Conservation (phyloP, 2,888 invertebrate species). For the Phrixothrix hirtus region DNA sequence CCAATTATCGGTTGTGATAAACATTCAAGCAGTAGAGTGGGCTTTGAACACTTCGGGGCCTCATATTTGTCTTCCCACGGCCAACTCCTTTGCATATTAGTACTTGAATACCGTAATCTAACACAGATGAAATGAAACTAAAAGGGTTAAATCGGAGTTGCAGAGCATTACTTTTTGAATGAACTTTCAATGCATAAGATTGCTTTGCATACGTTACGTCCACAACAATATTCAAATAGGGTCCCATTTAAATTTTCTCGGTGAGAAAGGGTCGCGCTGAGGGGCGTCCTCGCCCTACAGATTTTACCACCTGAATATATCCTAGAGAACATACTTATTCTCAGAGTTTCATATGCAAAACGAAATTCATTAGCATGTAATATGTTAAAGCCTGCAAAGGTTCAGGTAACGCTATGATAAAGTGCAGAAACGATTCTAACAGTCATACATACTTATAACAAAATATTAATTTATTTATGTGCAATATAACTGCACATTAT, state of each 20-base stretch:
- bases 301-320: conserved; percentile 27
- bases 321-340: conserved; percentile 21
- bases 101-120: conserved; percentile 22
- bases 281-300: conserved; percentile 27
- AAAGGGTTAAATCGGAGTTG: conserved; percentile 35
- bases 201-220: conserved; percentile 31
- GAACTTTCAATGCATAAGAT: conserved; percentile 26
- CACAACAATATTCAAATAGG: conserved; percentile 35
- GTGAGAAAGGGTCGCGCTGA: conserved; percentile 31
- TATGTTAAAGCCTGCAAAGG: background rate
- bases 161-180: conserved; percentile 23
- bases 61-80: conserved; percentile 42
- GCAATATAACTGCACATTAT: too few relatives aligned
- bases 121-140: conserved; percentile 26
- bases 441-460: too few relatives aligned
- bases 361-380: background rate
- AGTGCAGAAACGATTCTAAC: too few relatives aligned
- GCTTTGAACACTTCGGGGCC: conserved; percentile 32
- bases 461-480: too few relatives aligned
- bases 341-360: conserved; percentile 30
- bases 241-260: conserved; percentile 26
- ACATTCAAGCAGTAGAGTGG: conserved; percentile 41
- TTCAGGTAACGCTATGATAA: too few relatives aligned
- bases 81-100: conserved; percentile 31
- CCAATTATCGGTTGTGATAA: conserved; percentile 47